Evolutionary conservation across 2,113 vertebrate species (phyloP), one percentile per base, ranked within the genome.

Genomic region (Phyllostomus hastatus): DNA sequence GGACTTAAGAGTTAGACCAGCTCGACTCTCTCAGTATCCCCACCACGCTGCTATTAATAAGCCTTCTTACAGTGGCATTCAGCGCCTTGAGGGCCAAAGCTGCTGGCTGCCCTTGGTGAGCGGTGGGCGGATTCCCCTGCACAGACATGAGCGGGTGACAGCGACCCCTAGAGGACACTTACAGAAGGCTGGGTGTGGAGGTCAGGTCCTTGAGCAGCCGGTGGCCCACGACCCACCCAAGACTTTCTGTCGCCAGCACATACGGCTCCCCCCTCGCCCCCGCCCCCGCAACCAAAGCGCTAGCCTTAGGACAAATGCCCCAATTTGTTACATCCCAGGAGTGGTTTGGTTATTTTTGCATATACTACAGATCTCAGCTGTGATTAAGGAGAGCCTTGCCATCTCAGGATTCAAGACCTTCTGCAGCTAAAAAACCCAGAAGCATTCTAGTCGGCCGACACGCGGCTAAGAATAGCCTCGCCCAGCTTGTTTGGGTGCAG

Each of bases 381-480:
- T 38, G 81, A 85, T 50, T 84, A 88, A 75, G 72, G 81, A 94
- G 7, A 94, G 43, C 54, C 91, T 87, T 89, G 41, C 73, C 35
- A 87, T 69, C 72, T 85, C 78, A 88, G 82, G 48, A 64, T 91
- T 96, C 24, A 84, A 87, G 33, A 41, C 35, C 24, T 80, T 72
- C 81, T 19, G 20, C 82, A 86, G 59, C 80, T 76, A 70, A 91
- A 89, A 70, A 86, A 10, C 0, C 41, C 64, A 80, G 76, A 95
- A 92, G 67, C 33, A 84, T 93, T 97, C 95, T 26, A 94, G 69
- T 14, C 59, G 94, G 64, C 78, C 92, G 85, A 54, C 59, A 93
- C 84, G 78, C 24, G 75, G 82, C 90, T 98, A 98, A 98, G 96
- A 92, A 95, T 90, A 97, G 95, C 73, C 80, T 43, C 92, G 54